Evolutionary conservation across 2,888 invertebrate species (phyloP), one percentile per base, ranked within the genome.

Genomic region (Lepetodrilus schrolli): DNA sequence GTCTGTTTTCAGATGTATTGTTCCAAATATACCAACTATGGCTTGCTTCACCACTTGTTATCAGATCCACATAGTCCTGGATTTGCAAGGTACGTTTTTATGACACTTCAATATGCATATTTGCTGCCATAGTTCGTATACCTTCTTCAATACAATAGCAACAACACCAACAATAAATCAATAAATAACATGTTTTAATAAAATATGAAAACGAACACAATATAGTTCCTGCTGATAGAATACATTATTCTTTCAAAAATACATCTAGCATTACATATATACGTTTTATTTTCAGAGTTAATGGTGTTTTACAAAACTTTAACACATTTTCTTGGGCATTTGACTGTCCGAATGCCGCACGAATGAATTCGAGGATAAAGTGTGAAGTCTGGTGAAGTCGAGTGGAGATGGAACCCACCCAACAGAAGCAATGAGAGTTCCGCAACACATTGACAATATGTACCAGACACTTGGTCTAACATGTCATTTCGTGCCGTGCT

Each of bases 31-130:
- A 83, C 82, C 49, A 76, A 82, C 20, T 76, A 77, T 48, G 87
- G 87, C 10, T 78, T 87, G 10, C 77, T 75, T 66, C 75, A 83
- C 43, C 84, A 84, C 74, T 73, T 87, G 2, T 69, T 85, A 13
- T 80, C 82, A 30, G 85, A 87, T 74, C 78, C 77, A 10, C 86
- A 86, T 66, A 84, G 84, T 75, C 87, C 87, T 10, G 87, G 87
- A 8, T 82, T 81, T 38, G 83, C 83, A 47, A 84, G 87, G 87
- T 87, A 79, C 36, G 49, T 47, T 4, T 4, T 47, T 0, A 10
- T 47, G 13, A 30, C n/a, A 17, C 34, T 23, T n/a, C 20, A n/a
- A 7, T 10, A 36, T 23, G 5, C 7, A 23, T 23, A n/a, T 3
- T 2, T 26, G n/a, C 8, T 13, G 2, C 4, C 13, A 21, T 2